Evolutionary conservation across 2,888 invertebrate genomes (phyloP), one percentile per base, ranked within the genome.

Genomic region (Petrophora chlorosata): DNA sequence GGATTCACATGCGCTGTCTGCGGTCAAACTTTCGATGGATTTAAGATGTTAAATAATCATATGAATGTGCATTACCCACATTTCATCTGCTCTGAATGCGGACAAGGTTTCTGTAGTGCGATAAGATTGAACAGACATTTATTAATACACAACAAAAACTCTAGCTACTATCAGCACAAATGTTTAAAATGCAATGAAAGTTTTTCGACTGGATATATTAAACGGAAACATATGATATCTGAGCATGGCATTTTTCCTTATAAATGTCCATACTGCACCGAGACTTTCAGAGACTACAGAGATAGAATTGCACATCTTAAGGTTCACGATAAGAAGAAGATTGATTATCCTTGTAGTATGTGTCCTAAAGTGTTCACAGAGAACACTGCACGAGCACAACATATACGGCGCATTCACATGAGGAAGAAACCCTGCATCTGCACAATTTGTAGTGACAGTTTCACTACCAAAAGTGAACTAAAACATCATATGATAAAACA

Each of bases 331-430:
- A 23, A 17, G 2, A 41, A 29, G 8, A 81, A 76, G 28, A 65
- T 85, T 0, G 81, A 85, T 14, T 89, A 82, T 35, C 76, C 80
- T 0, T 90, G 89, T 43, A 76, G 72, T 14, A 61, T 85, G n/a
- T 90, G 89, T 38, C 33, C 81, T 0, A 71, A 83, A 0, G 79
- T 86, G 5, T 89, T 88, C 44, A 64, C n/a, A n/a, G n/a, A n/a
- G n/a, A n/a, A n/a, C n/a, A n/a, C n/a, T n/a, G n/a, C n/a, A 19
- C 19, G 23, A 23, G 3, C 8, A 3, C 8, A n/a, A 8, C 88
- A 88, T 42, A 76, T 87, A 1, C 62, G 73, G 12, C 75, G 76
- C 19, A 81, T 85, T 0, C 88, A 88, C 48, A 67, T 81, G 4
- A 73, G 73, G 23, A 63, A 74, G 8, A 84, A 82, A 50, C 58